phyloP scores from a whole-genome alignment of 2,797 vertebrate species.

The Bradypus variegatus region DNA sequence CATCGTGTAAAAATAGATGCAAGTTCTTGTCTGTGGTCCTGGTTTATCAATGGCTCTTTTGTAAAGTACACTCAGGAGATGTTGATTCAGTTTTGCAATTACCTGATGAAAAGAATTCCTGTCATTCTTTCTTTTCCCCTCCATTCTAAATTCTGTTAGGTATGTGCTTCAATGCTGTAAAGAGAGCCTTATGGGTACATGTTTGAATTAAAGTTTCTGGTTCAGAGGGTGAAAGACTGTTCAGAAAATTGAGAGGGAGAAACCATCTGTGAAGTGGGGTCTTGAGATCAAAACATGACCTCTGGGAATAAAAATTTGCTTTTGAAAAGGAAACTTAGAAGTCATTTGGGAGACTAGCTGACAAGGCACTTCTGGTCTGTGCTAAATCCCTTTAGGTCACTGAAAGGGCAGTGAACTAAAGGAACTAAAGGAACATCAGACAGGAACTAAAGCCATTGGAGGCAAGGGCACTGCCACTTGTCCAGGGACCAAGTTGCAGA shows the following conservation, averaged over 20 bases:
- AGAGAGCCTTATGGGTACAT: background rate
- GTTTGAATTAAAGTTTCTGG: background rate
- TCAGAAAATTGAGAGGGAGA: background rate
- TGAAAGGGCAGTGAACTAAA: background rate
- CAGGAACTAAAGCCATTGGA: background rate
- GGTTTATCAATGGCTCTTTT: background rate
- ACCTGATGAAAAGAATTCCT: background rate
- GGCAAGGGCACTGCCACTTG: background rate
- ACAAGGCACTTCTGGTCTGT: background rate
- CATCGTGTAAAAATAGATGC: background rate
- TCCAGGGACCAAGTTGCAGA: background rate
- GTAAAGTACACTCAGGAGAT: background rate
- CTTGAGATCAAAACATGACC: background rate
- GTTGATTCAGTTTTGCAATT: background rate
- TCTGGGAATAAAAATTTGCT: background rate
- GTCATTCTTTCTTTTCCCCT: background rate
- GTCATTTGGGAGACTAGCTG: background rate
- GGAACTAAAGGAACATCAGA: too few species aligned
- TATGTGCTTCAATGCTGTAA: background rate
- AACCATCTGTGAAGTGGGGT: background rate
- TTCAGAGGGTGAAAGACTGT: background rate
- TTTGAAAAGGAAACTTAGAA: background rate
- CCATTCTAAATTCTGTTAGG: background rate
- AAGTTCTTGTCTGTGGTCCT: background rate
- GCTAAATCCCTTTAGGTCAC: background rate